Conservation (phyloP, 2,113 vertebrate species). For the Pomatostomus ruficeps region DNA sequence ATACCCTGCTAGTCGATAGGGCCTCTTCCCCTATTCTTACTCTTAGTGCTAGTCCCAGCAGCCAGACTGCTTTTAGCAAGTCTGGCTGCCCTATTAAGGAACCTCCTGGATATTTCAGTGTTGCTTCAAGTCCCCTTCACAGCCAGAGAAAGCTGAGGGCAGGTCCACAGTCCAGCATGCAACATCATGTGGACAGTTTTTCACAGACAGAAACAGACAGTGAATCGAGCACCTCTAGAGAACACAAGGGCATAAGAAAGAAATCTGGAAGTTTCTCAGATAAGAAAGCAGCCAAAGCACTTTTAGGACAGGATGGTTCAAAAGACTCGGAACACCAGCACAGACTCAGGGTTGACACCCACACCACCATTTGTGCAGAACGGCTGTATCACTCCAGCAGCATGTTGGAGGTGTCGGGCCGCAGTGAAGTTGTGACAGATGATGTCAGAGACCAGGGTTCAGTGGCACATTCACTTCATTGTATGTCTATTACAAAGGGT, state of each 20-base stretch:
- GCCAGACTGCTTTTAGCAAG: slow-evolving; percentile 32
- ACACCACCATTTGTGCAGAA: slow-evolving; percentile 16
- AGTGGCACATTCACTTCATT: neutral
- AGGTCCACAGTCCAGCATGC: neutral
- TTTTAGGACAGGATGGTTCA: neutral
- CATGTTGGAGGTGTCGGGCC: slow-evolving; percentile 40
- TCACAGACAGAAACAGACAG: slow-evolving; percentile 56
- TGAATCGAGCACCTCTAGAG: neutral
- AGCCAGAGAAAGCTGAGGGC: slow-evolving; percentile 4
- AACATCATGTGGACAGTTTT: neutral
- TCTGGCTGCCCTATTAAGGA: neutral
- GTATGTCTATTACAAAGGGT: neutral
- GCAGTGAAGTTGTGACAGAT: neutral
- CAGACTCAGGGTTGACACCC: neutral
- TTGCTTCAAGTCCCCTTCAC: neutral
- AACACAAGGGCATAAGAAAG: neutral
- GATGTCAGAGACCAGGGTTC: neutral
- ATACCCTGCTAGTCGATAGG: slow-evolving; percentile 77
- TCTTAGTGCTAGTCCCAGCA: slow-evolving; percentile 67
- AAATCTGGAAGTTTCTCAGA: neutral
- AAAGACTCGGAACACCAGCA: neutral
- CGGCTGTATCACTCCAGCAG: slow-evolving; percentile 58
- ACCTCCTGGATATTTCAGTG: neutral
- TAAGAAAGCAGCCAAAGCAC: neutral
- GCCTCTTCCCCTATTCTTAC: slow-evolving; percentile 93